Evolutionary conservation across 2,797 vertebrate species (phyloP).

Genomic region (Nannoperca australis): DNA sequence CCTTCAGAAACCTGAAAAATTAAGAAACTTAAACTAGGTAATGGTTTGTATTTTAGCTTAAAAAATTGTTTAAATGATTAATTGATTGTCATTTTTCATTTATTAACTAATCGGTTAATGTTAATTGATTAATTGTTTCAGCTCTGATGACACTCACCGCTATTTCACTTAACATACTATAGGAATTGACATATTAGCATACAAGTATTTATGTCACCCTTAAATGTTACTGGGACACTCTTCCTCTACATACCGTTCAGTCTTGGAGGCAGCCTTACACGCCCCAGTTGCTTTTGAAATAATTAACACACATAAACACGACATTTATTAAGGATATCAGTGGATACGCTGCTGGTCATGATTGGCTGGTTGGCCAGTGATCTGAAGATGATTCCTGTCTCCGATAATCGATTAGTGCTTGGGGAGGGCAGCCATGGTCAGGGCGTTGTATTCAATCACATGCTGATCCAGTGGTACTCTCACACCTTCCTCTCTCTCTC

Average conservation of each 20-base stretch:
- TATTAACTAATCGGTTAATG: background rate
- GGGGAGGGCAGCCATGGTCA: constrained; percentile 40
- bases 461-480: constrained; percentile 38
- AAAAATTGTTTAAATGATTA: background rate
- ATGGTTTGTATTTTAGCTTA: background rate
- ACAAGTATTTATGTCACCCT: background rate
- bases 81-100: background rate
- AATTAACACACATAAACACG: constrained; percentile 11
- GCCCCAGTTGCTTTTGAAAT: constrained; percentile 12
- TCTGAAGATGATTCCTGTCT: constrained; percentile 55
- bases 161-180: background rate
- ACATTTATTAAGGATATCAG: constrained; percentile 10
- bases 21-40: too few species aligned
- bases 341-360: constrained; percentile 16
- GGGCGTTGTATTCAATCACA: constrained; percentile 46
- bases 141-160: background rate
- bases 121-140: background rate
- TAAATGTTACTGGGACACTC: background rate
- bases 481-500: constrained; percentile 19
- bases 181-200: background rate
- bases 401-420: constrained; percentile 48
- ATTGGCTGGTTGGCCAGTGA: constrained; percentile 41
- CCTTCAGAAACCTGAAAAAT: background rate
- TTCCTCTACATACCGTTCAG: background rate
- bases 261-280: background rate